Evolutionary conservation across 1,140 invertebrate genomes (phyloP).

Genomic region (Tetramorium simillimum): DNA sequence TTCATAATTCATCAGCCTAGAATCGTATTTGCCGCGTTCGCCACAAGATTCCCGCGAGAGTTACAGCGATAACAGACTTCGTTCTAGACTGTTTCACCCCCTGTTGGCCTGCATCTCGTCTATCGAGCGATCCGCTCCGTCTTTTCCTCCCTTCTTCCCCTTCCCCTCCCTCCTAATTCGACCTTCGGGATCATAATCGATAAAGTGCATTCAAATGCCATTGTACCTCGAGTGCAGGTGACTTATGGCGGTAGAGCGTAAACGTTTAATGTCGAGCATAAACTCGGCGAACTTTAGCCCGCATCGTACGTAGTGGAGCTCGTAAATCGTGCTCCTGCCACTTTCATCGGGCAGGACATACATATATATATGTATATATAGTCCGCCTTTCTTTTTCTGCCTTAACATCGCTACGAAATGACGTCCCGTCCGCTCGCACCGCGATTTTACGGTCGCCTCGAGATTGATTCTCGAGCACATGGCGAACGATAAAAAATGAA

Average conservation of each 20-base stretch:
- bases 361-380: background rate
- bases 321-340: slow-evolving; percentile 57
- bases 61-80: slow-evolving; percentile 38
- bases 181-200: slow-evolving; percentile 70
- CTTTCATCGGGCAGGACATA: slow-evolving; percentile 26
- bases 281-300: slow-evolving; percentile 76
- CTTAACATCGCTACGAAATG: background rate
- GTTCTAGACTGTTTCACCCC: slow-evolving; percentile 47
- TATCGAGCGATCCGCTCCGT: background rate
- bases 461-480: slow-evolving; percentile 35
- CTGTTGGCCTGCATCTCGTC: background rate
- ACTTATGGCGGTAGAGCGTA: slow-evolving; percentile 50
- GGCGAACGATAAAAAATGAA: slow-evolving; percentile 31
- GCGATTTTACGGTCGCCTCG: slow-evolving; percentile 55
- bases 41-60: slow-evolving; percentile 34
- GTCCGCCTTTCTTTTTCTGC: slow-evolving; percentile 26
- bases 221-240: slow-evolving; percentile 37
- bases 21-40: slow-evolving; percentile 43
- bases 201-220: slow-evolving; percentile 76
- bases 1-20: slow-evolving; percentile 69
- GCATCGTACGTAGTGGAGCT: slow-evolving; percentile 64
- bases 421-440: background rate
- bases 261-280: slow-evolving; percentile 74
- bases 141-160: background rate
- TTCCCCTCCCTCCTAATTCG: background rate